Percentiles rank a stretch among this genome's conserved stretches.
Conservation (phyloP, 2,797 vertebrate species). For the Sarcophilus harrisii region DNA sequence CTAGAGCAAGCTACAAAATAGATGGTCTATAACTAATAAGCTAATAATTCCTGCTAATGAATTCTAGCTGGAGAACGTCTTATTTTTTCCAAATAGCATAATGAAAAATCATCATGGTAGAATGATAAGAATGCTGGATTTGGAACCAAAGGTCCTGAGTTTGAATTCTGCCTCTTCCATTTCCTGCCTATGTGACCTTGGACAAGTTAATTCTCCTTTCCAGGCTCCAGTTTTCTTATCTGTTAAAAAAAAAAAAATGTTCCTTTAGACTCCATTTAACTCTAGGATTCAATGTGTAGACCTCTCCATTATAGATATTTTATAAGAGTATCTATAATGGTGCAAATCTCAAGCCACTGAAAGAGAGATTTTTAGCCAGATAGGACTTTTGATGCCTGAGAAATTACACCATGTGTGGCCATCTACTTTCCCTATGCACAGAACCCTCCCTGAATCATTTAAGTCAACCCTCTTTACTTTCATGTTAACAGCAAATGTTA, state of each 20-base stretch:
- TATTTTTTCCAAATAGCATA: neutral
- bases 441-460: neutral
- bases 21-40: neutral
- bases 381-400: neutral
- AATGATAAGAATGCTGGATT: neutral
- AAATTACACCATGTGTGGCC: neutral
- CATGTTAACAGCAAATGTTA: neutral
- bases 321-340: neutral
- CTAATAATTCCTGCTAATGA: neutral
- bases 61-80: neutral
- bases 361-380: neutral
- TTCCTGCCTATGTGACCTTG: neutral
- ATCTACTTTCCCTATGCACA: neutral
- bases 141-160: neutral
- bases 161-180: neutral
- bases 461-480: neutral
- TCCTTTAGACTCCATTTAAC: neutral
- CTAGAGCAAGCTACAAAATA: neutral
- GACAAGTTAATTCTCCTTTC: neutral
- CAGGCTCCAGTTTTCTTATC: neutral
- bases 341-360: neutral
- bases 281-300: neutral
- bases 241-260: neutral
- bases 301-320: neutral
- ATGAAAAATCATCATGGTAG: neutral